A percentile compares a stretch with the other conserved stretches of the same genome.
These are phyloP conservation scores for Triplophysa yarkandensis DNA, from an alignment of 2,797 vertebrate species.

Conservation along the genomic window DNA sequence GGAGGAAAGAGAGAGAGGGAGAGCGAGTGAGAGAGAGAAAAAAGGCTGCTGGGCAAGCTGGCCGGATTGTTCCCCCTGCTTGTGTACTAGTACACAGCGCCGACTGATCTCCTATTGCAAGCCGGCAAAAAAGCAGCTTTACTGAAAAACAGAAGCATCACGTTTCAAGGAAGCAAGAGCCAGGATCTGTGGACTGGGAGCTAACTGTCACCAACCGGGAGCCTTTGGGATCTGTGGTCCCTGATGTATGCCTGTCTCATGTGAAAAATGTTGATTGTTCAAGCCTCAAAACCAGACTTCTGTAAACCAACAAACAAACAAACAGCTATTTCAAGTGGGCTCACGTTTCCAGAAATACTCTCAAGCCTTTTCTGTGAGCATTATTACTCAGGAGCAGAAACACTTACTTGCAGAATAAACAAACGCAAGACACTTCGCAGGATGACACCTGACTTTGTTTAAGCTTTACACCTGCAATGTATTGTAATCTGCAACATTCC, in stretches of 20 bases:
- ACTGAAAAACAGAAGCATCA: constrained; percentile 86
- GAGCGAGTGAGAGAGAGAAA: constrained; percentile 62
- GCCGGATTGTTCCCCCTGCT: constrained; percentile 81
- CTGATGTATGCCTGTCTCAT: constrained; percentile 64
- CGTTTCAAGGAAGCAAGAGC: constrained; percentile 82
- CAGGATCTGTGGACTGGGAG: constrained; percentile 73
- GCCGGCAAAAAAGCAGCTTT: constrained; percentile 84
- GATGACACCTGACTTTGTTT: neutral
- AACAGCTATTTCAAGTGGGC: constrained; percentile 72
- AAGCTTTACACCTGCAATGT: neutral
- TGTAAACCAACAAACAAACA: constrained; percentile 75
- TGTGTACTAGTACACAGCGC: constrained; percentile 78
- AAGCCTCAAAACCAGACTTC: constrained; percentile 61
- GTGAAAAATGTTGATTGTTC: constrained; percentile 72
- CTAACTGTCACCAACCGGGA: constrained; percentile 66
- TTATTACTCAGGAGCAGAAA: constrained; percentile 69
- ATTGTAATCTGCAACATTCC: constrained; percentile 3
- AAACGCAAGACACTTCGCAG: constrained; percentile 25
- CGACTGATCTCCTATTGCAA: constrained; percentile 83
- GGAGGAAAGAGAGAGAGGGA: constrained; percentile 49
- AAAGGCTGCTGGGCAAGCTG: constrained; percentile 79
- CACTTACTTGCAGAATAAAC: constrained; percentile 49
- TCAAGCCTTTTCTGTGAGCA: constrained; percentile 59
- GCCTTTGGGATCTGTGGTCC: constrained; percentile 41
- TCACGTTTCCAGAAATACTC: constrained; percentile 67